Base-by-base conservation (phyloP, 1,140 invertebrate genomes). In the Bombus confusus region DNA sequence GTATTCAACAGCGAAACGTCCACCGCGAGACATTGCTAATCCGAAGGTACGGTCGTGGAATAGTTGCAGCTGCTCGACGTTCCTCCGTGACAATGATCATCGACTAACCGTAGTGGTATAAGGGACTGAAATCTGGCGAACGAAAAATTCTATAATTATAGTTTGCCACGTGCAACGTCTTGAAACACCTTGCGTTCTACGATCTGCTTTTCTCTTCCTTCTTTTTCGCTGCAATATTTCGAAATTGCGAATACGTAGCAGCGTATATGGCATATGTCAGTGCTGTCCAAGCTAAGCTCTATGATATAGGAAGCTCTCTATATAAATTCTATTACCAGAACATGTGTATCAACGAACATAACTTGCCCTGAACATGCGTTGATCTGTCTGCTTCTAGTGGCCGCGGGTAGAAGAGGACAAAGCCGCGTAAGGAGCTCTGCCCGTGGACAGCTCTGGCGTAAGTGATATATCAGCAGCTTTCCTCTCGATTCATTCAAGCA, bases 11-110 rank as follows among this genome's bases (percentile, higher is more conserved):
- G 37, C 10, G 34, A n/a, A 64, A 28, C 39, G 34, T 9, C 47
- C 5, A 37, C 22, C 34, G 73, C 10, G 66, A 77, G 66, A 80
- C 87, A 62, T 88, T 74, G 41, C 82, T 88, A 88, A 88, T 85
- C 52, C 83, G 66, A 72, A 75, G 72, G 52, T 78, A 78, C 62
- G 62, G 39, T 18, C 52, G 62, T 62, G 52, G 83, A 88, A 89
- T 89, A 81, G 88, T 88, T 88, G 84, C 68, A 66, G 73, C 52
- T n/a, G 41, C 37, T 62, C 62, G 52, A 74, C 78, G 82, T 86
- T 80, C 62, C 68, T 66, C 22, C 41, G 52, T 72, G 87, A 69
- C 87, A 82, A 89, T 88, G 88, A 89, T 88, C 75, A 74, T 73
- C 39, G 73, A 25, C 66, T 57, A 43, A 57, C 41, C 64, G 86